Conservation (phyloP, 2,797 vertebrate species). For the Pipistrellus pipistrellus region DNA sequence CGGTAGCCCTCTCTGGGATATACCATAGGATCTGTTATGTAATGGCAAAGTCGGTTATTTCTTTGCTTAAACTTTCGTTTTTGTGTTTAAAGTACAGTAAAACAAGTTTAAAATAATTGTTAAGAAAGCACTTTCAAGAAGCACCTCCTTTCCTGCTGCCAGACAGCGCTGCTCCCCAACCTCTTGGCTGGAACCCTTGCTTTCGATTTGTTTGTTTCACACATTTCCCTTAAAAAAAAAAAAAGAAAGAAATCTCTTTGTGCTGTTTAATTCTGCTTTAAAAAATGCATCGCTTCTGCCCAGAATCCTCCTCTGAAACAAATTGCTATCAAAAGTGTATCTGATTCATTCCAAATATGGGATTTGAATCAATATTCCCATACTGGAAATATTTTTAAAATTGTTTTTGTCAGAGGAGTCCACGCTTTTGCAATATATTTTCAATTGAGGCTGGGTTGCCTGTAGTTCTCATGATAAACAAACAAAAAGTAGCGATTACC, state of each 20-base stretch:
- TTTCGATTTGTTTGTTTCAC: constrained; percentile 84
- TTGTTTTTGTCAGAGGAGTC: constrained; percentile 24
- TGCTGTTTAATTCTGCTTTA: constrained; percentile 71
- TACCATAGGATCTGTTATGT: not conserved
- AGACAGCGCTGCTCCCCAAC: constrained; percentile 55
- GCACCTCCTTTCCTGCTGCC: constrained; percentile 61
- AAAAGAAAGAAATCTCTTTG: constrained; percentile 58
- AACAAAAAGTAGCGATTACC: constrained; percentile 69
- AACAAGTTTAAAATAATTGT: constrained; percentile 63
- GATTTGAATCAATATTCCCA: constrained; percentile 61
- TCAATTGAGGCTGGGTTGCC: constrained; percentile 37
- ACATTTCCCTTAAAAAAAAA: constrained; percentile 67
- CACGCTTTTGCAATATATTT: constrained; percentile 39
- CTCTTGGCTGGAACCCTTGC: constrained; percentile 79
- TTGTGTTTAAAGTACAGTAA: constrained; percentile 49
- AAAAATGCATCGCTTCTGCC: constrained; percentile 58
- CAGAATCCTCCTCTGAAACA: constrained; percentile 58
- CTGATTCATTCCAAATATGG: constrained; percentile 68
- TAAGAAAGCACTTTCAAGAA: constrained; percentile 53
- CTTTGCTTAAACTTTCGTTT: constrained; percentile 55
- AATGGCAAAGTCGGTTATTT: not conserved
- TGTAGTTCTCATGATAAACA: constrained; percentile 73
- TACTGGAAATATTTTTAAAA: constrained; percentile 48
- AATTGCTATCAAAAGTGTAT: constrained; percentile 69
- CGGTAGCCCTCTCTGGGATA: not conserved